A percentile compares a stretch with the other conserved stretches of the same genome.
These are phyloP conservation scores for Diglossa cyanea DNA, from an alignment of 2,797 vertebrate species.

Conservation along the genomic window DNA sequence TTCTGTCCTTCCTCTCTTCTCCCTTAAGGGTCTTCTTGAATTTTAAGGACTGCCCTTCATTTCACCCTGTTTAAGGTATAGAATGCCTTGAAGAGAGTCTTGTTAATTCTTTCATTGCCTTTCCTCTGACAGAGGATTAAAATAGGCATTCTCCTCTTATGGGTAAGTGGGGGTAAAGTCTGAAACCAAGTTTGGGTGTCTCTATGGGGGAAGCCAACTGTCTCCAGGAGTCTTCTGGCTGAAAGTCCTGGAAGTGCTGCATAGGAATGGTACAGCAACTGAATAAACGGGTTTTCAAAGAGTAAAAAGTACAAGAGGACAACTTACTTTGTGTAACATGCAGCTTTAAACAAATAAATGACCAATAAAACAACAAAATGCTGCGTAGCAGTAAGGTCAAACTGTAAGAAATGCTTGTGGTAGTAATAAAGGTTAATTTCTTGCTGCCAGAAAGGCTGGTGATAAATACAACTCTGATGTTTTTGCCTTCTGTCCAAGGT, in stretches of 20 bases:
- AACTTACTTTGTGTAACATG: not conserved
- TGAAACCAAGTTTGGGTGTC: not conserved
- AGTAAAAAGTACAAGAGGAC: not conserved
- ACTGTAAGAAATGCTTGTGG: not conserved
- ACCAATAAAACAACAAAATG: not conserved
- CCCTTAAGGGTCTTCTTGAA: not conserved
- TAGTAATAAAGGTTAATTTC: not conserved
- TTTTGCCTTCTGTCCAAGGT: constrained; percentile 68
- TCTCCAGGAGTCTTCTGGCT: not conserved
- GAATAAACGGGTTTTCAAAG: not conserved
- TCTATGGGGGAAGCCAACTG: not conserved
- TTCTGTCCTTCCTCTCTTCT: not conserved
- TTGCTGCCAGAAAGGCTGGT: not conserved
- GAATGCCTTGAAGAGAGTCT: not conserved
- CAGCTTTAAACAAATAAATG: not conserved
- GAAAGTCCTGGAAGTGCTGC: not conserved
- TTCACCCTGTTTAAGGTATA: not conserved
- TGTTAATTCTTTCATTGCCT: not conserved
- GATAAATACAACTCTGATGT: not conserved
- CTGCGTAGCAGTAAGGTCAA: not conserved
- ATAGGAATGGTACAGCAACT: not conserved
- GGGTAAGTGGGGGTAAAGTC: not conserved
- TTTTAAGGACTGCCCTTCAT: not conserved
- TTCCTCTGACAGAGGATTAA: not conserved
- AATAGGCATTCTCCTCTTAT: not conserved